phyloP scores from a whole-genome alignment of 2,888 invertebrate species.

The Adelognathus sp. region DNA sequence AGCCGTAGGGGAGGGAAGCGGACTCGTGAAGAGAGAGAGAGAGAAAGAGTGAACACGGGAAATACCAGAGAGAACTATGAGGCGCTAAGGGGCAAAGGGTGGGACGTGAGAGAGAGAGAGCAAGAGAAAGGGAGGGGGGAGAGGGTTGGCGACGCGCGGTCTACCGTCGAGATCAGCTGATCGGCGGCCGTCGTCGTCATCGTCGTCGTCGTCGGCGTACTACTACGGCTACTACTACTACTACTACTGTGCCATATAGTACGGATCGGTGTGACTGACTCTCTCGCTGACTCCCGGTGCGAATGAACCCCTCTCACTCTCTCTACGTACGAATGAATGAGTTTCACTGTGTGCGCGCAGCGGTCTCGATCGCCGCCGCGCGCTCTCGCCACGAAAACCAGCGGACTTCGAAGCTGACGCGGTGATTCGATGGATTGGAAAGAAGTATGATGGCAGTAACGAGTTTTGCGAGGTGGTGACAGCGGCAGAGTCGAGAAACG shows the following conservation, averaged over 20 bases:
- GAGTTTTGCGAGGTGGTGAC: no score
- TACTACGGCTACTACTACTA: neutral
- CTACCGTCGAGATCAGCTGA: conserved; percentile 74
- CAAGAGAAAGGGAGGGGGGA: conserved; percentile 57
- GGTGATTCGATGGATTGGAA: neutral
- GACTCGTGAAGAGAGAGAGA: conserved; percentile 50
- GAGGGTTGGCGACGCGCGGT: conserved; percentile 77
- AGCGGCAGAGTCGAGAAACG: no score
- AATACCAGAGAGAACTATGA: conserved; percentile 49
- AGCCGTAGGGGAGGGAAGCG: conserved; percentile 59
- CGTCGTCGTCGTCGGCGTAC: neutral
- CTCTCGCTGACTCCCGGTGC: conserved; percentile 32
- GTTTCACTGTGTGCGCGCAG: neutral
- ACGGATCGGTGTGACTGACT: conserved; percentile 37
- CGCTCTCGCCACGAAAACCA: conserved; percentile 16
- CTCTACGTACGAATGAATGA: conserved; percentile 25
- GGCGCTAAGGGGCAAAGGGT: conserved; percentile 51
- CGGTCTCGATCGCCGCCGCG: neutral
- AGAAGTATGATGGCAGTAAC: neutral
- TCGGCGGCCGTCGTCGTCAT: conserved; percentile 53
- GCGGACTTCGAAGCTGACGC: neutral
- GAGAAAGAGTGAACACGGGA: conserved; percentile 57
- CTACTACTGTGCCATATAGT: neutral
- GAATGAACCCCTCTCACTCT: conserved; percentile 28
- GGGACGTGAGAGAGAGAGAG: no score